These are phyloP conservation scores for Karalla daura DNA, from an alignment of 2,797 vertebrate species.

Conservation along the genomic window DNA sequence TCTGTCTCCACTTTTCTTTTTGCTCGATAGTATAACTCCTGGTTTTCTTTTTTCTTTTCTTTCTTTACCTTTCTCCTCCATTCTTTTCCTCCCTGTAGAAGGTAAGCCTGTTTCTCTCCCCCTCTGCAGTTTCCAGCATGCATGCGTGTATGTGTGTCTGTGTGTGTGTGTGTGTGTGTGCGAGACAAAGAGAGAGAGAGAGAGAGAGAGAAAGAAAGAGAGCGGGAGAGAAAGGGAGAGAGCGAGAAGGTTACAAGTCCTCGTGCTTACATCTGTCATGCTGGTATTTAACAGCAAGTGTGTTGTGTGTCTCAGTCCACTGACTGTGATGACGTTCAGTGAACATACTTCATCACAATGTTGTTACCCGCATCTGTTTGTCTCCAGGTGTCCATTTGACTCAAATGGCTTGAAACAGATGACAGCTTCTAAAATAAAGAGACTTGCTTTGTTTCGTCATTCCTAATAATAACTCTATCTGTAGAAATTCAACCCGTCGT, in stretches of 20 bases:
- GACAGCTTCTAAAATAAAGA: conserved; percentile 7
- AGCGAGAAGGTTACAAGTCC: conserved; percentile 57
- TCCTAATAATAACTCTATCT: neutral
- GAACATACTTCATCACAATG: conserved; percentile 51
- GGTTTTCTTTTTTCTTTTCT: conserved; percentile 82
- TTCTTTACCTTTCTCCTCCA: conserved; percentile 86
- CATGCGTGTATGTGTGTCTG: conserved; percentile 68
- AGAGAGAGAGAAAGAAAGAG: conserved; percentile 51
- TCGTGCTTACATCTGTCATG: conserved; percentile 64
- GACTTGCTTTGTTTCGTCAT: conserved; percentile 3
- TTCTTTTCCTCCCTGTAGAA: conserved; percentile 95
- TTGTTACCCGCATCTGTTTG: conserved; percentile 61
- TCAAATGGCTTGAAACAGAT: conserved; percentile 62
- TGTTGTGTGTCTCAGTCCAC: conserved; percentile 59
- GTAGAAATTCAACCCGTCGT: conserved; percentile 6
- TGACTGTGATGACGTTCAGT: conserved; percentile 54
- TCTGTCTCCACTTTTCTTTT: conserved; percentile 77
- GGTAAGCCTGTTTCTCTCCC: conserved; percentile 92
- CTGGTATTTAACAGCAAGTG: conserved; percentile 60
- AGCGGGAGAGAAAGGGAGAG: conserved; percentile 50
- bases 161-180: conserved; percentile 15
- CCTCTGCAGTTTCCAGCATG: conserved; percentile 88
- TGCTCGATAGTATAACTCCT: conserved; percentile 83
- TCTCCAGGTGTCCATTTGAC: conserved; percentile 50
- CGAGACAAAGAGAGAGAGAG: conserved; percentile 48